A percentile compares a stretch with the other conserved stretches of the same genome.
These are phyloP conservation scores for Athalia circularis DNA, from an alignment of 2,888 invertebrate genomes.

Conservation along the genomic window DNA sequence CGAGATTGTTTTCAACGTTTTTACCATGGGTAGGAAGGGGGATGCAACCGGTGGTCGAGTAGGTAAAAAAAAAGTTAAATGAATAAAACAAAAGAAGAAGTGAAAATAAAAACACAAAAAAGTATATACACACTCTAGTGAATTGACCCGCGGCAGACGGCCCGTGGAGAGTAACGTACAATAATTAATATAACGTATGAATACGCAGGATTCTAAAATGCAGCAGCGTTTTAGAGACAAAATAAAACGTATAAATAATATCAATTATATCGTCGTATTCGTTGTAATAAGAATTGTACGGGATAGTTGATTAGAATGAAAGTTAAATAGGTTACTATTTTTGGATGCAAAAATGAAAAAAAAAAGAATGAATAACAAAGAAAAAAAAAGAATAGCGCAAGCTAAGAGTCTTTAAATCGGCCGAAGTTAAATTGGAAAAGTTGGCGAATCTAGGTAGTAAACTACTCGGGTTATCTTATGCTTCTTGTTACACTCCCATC, in stretches of 20 bases:
- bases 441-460: constrained; percentile 24
- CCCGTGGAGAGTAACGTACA: constrained; percentile 3
- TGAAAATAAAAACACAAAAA: neutral
- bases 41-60: constrained; percentile 24
- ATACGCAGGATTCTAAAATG: too few species aligned
- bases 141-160: constrained; percentile 14
- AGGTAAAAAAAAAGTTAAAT: neutral
- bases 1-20: constrained; percentile 7
- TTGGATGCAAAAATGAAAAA: neutral
- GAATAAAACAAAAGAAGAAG: neutral
- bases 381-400: constrained; percentile 25
- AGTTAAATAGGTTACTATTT: constrained; percentile 4
- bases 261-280: constrained; percentile 5
- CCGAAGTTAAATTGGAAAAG: constrained; percentile 41
- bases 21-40: neutral
- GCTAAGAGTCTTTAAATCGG: constrained; percentile 18
- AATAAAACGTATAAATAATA: too few species aligned
- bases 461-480: constrained; percentile 37
- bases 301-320: too few species aligned
- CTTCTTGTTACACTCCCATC: constrained; percentile 23
- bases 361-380: too few species aligned
- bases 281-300: neutral
- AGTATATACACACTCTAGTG: neutral
- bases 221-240: too few species aligned
- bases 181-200: neutral